Percentiles rank a stretch among this genome's conserved stretches.
Evolutionary conservation across 2,888 invertebrate species (phyloP).

Genomic region (Ctenicera cuprea): DNA sequence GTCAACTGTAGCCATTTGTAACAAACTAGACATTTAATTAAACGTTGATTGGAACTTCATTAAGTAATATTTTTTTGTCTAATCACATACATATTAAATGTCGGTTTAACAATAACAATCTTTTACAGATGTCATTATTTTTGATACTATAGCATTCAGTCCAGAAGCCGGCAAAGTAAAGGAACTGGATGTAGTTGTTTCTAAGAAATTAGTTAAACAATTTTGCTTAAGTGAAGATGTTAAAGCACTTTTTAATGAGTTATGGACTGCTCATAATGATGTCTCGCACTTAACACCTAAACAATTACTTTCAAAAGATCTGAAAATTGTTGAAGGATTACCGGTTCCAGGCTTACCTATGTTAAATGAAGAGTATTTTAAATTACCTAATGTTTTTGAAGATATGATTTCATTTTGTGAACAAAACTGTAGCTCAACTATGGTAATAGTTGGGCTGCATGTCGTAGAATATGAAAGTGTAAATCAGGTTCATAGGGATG

Average conservation of each 20-base stretch:
- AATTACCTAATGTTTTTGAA: conserved; percentile 71
- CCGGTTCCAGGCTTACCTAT: conserved; percentile 77
- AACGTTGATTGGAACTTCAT: too few relatives aligned
- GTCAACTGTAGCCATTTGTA: too few relatives aligned
- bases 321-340: conserved; percentile 79
- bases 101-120: too few relatives aligned
- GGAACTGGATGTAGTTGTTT: conserved; percentile 78
- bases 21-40: too few relatives aligned
- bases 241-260: conserved; percentile 71
- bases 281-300: conserved; percentile 78
- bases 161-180: conserved; percentile 81
- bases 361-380: conserved; percentile 77
- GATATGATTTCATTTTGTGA: conserved; percentile 75
- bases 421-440: conserved; percentile 70
- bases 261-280: conserved; percentile 81
- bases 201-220: conserved; percentile 75
- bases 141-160: conserved; percentile 88
- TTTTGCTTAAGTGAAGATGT: conserved; percentile 72
- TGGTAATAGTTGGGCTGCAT: conserved; percentile 80
- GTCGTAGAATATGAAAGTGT: conserved; percentile 63
- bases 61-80: too few relatives aligned
- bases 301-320: conserved; percentile 85
- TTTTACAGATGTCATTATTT: conserved; percentile 82
- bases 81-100: too few relatives aligned
- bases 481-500: conserved; percentile 74